phyloP scores from a whole-genome alignment of 1,140 invertebrate species.

The Halictus rubicundus region DNA sequence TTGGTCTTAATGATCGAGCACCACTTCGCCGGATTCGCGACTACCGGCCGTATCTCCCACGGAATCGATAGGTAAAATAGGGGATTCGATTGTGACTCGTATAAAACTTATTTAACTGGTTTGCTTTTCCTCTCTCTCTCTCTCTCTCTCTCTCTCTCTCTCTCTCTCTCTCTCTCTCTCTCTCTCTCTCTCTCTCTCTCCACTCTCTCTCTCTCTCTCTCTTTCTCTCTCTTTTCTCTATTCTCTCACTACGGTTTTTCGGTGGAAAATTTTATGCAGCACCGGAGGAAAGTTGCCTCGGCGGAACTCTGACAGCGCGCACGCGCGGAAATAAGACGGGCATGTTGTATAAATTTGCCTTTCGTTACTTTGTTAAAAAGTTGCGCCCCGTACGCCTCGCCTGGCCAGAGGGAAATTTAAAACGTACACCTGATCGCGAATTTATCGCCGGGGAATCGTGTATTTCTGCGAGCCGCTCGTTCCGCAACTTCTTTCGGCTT shows the following conservation, averaged over 20 bases:
- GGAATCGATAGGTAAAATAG: constrained; percentile 6
- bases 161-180: not conserved
- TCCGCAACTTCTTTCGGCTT: not conserved
- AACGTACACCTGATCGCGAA: constrained; percentile 5
- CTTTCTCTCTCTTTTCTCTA: no score
- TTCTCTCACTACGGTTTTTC: no score
- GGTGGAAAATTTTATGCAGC: not conserved
- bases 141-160: no score
- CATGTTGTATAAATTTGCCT: constrained; percentile 7
- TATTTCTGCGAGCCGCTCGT: not conserved
- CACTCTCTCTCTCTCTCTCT: not conserved
- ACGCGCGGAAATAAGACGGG: not conserved
- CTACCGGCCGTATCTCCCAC: not conserved
- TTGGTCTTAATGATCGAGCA: constrained; percentile 12
- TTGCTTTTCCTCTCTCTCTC: not conserved
- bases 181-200: not conserved
- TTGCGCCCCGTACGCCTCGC: not conserved
- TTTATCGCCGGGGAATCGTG: not conserved
- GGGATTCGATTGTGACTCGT: not conserved
- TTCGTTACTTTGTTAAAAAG: constrained; percentile 9
- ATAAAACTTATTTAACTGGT: constrained; percentile 7
- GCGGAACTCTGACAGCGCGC: not conserved
- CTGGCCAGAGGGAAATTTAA: not conserved
- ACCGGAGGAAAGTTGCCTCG: not conserved
- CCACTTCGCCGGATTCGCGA: not conserved